These are phyloP conservation scores for Perca schrenkii DNA, from an alignment of 2,113 vertebrate genomes.

Conservation along the genomic window DNA sequence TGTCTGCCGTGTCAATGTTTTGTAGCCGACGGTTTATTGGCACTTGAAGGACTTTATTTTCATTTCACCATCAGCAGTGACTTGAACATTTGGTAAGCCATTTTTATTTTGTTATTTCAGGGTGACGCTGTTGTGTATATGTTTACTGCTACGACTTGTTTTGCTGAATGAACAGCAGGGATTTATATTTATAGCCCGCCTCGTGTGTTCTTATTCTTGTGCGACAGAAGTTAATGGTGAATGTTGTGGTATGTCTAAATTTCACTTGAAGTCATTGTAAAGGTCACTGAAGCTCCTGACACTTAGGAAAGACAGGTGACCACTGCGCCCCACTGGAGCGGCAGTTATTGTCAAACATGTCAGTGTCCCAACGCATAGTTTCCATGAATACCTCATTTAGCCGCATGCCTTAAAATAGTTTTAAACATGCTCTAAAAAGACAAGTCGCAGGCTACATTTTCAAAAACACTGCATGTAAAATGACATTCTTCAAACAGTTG, in stretches of 20 bases:
- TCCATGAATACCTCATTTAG: conserved; percentile 24
- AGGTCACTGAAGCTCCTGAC: conserved; percentile 51
- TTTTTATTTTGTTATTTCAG: not conserved
- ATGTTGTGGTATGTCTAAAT: conserved; percentile 2
- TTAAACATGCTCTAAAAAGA: not conserved
- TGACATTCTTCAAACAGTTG: not conserved
- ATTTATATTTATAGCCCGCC: not conserved
- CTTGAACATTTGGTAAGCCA: conserved; percentile 40
- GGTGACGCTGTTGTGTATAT: not conserved
- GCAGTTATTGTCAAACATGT: conserved; percentile 36
- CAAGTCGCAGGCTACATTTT: not conserved
- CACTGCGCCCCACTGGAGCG: not conserved
- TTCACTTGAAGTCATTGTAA: conserved; percentile 11
- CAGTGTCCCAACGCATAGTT: conserved; percentile 20
- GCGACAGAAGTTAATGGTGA: not conserved
- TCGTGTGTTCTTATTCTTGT: too few relatives aligned
- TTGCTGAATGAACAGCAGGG: too few relatives aligned
- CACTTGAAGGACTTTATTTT: not conserved
- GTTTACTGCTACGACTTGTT: not conserved
- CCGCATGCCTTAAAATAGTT: conserved; percentile 48
- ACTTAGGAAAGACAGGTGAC: conserved; percentile 45
- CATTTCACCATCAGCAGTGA: conserved; percentile 8
- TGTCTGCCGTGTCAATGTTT: not conserved
- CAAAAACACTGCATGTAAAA: not conserved
- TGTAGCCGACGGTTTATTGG: not conserved